Evolutionary conservation across 2,797 vertebrate species (phyloP).

Genomic region (Ceyx erithaca): DNA sequence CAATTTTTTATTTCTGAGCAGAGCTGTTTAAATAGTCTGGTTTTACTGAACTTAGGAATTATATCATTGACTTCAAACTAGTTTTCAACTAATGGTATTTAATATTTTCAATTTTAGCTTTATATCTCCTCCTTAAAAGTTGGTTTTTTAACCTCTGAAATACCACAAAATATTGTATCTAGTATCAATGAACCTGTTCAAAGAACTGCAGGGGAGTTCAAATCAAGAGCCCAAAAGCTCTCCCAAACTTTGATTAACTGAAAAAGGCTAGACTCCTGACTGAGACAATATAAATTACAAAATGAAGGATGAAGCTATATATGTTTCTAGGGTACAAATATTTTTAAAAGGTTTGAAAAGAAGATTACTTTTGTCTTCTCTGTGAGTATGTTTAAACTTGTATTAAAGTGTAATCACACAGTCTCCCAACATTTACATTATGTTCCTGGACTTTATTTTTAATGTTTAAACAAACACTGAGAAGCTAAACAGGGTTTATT

Average conservation of each 20-base stretch:
- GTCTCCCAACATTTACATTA: neutral
- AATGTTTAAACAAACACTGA: conserved; percentile 3
- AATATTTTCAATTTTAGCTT: neutral
- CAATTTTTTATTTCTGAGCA: neutral
- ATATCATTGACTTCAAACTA: neutral
- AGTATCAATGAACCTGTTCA: neutral
- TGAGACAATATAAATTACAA: neutral
- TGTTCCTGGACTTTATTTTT: neutral
- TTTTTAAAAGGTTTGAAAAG: neutral
- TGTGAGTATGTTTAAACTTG: neutral
- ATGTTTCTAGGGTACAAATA: neutral
- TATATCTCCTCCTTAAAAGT: neutral
- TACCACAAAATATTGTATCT: neutral
- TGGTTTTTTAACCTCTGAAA: neutral
- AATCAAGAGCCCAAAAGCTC: neutral
- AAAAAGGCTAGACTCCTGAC: neutral
- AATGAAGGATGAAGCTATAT: neutral
- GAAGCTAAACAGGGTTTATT: neutral
- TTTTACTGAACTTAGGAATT: neutral
- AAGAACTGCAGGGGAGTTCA: neutral
- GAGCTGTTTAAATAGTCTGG: neutral
- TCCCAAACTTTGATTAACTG: neutral
- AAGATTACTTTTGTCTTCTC: neutral
- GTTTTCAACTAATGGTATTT: neutral
- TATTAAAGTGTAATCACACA: neutral